Conservation (phyloP, 2,113 vertebrate genomes). For the Bufo gargarizans region DNA sequence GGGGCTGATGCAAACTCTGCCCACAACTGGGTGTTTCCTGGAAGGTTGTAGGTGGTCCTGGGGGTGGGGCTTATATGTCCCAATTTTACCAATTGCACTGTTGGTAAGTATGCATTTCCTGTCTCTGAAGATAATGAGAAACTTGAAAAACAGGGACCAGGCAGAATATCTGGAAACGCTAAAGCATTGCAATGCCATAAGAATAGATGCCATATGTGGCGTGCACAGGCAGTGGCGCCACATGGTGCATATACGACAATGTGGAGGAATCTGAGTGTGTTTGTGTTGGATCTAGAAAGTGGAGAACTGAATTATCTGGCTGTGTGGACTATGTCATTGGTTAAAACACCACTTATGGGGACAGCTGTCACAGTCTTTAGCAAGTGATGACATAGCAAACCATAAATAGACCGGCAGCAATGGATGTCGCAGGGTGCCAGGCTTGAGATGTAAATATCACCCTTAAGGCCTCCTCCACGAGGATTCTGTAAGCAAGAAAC, state of each 20-base stretch:
- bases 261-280: background rate
- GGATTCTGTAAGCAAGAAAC: conserved; percentile 18
- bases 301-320: conserved; percentile 13
- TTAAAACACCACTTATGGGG: conserved; percentile 38
- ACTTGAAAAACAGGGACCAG: too few species aligned
- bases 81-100: too few species aligned
- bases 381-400: conserved; percentile 56
- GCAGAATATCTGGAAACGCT: too few species aligned
- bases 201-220: too few species aligned
- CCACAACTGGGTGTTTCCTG: too few species aligned
- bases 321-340: conserved; percentile 27
- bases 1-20: too few species aligned
- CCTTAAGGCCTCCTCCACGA: conserved; percentile 24
- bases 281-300: conserved; percentile 8
- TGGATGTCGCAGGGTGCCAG: conserved; percentile 28
- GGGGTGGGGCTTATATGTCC: too few species aligned
- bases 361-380: conserved; percentile 54
- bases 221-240: background rate
- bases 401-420: conserved; percentile 51
- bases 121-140: too few species aligned
- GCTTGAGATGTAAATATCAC: conserved; percentile 52
- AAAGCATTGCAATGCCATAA: background rate
- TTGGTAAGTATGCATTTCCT: too few species aligned
- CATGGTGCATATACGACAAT: background rate
- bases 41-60: too few species aligned